A percentile compares a stretch with the other conserved stretches of the same genome.
Conservation (phyloP, 2,888 invertebrate genomes). For the Monopis laevigella region DNA sequence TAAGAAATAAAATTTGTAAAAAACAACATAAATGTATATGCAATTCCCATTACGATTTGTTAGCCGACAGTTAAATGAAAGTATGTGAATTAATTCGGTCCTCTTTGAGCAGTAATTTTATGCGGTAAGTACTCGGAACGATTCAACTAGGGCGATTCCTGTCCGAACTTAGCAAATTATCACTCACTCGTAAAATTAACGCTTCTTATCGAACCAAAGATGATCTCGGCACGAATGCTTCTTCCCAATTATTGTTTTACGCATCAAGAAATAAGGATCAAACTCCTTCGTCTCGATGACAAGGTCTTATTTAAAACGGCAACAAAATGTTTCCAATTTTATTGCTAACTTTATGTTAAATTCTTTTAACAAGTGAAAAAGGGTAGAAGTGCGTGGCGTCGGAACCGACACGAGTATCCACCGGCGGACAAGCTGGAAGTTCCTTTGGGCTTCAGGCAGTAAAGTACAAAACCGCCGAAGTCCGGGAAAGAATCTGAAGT, state of each 20-base stretch:
- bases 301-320: slow-evolving; percentile 60
- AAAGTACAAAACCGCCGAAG: slow-evolving; percentile 35
- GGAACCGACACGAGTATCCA: slow-evolving; percentile 38
- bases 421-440: slow-evolving; percentile 29
- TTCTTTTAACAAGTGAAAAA: slow-evolving; percentile 53
- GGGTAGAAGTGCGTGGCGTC: slow-evolving; percentile 41
- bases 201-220: slow-evolving; percentile 63
- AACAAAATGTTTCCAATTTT: slow-evolving; percentile 68
- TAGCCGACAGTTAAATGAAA: slow-evolving; percentile 1
- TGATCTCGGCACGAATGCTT: slow-evolving; percentile 38
- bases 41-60: slow-evolving; percentile 1
- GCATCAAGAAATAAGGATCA: slow-evolving; percentile 34
- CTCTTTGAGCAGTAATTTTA: slow-evolving; percentile 45
- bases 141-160: slow-evolving; percentile 59
- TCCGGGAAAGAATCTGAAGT: slow-evolving; percentile 49
- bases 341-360: slow-evolving; percentile 66
- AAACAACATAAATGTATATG: background rate
- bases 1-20: too few species aligned
- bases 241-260: slow-evolving; percentile 21
- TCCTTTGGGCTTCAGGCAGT: slow-evolving; percentile 32
- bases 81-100: slow-evolving; percentile 31
- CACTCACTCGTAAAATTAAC: slow-evolving; percentile 67
- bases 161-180: slow-evolving; percentile 69
- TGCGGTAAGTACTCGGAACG: slow-evolving; percentile 56
- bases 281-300: slow-evolving; percentile 34